Conservation (phyloP, 2,888 invertebrate species). For the Harpalus rufipes region DNA sequence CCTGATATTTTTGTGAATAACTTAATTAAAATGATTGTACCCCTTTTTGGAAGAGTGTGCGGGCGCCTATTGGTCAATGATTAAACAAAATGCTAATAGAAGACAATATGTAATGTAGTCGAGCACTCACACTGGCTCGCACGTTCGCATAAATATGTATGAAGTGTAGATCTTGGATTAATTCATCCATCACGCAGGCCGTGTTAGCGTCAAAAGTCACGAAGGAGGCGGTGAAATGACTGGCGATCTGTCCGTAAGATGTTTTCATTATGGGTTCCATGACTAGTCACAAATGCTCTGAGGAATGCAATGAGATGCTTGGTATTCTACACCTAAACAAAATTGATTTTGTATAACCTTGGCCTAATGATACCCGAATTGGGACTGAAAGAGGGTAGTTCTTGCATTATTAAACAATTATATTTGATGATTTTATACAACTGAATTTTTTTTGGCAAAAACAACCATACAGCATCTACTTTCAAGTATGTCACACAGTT, state of each 20-base stretch:
- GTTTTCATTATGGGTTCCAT: conserved; percentile 78
- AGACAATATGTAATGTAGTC: conserved; percentile 73
- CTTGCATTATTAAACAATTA: no score
- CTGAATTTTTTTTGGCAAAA: no score
- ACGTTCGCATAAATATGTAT: conserved; percentile 73
- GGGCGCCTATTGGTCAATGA: conserved; percentile 71
- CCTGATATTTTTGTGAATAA: not conserved
- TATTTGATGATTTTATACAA: no score
- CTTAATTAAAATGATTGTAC: not conserved
- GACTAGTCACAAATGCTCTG: conserved; percentile 75
- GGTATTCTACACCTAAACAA: conserved; percentile 15
- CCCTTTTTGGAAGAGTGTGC: not conserved
- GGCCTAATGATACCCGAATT: not conserved
- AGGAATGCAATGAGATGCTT: not conserved
- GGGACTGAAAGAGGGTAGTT: not conserved
- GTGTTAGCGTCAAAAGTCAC: conserved; percentile 78
- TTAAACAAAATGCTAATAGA: conserved; percentile 77
- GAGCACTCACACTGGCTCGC: conserved; percentile 17
- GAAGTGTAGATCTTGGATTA: conserved; percentile 72
- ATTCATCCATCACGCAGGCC: conserved; percentile 74
- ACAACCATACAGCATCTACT: no score
- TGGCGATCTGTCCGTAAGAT: conserved; percentile 78
- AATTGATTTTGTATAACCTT: conserved; percentile 25
- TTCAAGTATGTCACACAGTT: no score
- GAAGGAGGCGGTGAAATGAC: conserved; percentile 78